Conservation (phyloP, 2,797 vertebrate species). For the Thalassophryne amazonica region DNA sequence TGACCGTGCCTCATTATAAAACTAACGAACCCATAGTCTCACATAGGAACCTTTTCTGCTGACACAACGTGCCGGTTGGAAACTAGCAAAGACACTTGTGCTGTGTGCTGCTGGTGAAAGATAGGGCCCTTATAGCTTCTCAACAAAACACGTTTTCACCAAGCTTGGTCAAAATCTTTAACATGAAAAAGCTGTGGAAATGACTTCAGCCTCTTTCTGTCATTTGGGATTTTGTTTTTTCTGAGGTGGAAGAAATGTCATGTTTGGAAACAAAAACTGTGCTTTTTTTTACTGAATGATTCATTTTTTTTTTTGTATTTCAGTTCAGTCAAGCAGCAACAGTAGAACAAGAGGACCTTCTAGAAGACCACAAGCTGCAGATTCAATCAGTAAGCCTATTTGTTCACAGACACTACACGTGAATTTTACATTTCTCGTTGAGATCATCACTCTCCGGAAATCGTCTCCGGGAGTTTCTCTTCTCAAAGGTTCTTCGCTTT, state of each 20-base stretch:
- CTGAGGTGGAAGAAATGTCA: not conserved
- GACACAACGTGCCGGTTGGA: no score
- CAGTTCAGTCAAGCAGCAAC: constrained; percentile 71
- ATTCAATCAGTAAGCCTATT: constrained; percentile 72
- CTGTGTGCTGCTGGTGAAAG: no score
- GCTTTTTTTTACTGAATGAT: not conserved
- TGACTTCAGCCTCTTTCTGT: no score
- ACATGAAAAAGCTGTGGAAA: no score
- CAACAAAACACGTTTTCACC: no score
- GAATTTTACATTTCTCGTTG: not conserved
- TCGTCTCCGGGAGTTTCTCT: not conserved
- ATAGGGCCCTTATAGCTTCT: no score
- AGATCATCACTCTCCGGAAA: not conserved
- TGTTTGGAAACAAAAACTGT: constrained; percentile 2
- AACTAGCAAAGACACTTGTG: no score
- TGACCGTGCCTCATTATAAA: no score
- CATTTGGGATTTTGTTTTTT: no score
- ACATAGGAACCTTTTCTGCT: no score
- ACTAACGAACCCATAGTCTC: no score
- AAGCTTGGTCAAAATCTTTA: no score
- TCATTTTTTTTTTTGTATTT: constrained; percentile 13
- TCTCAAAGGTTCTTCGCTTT: not conserved
- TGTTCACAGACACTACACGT: not conserved
- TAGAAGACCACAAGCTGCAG: constrained; percentile 54
- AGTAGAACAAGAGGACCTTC: constrained; percentile 36